Base-by-base conservation (phyloP, 1,140 invertebrate species). In the Metopolophium dirhodum region DNA sequence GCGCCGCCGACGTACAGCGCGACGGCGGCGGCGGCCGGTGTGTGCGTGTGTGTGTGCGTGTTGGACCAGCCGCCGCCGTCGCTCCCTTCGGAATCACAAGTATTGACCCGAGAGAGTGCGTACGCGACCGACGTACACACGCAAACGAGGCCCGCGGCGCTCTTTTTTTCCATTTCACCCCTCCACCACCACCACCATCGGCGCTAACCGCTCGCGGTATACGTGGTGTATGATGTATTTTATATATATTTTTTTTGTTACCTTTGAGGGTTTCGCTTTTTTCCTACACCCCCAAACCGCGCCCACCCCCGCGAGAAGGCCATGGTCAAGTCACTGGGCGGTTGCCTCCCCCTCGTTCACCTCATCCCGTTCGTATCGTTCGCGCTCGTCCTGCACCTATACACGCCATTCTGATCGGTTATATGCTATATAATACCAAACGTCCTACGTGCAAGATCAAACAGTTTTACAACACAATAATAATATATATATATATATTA, bases 81-180 rank as follows among this genome's bases (percentile, higher is more conserved):
- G 82, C 91, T 93, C 91, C 91, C 91, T 93, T 93, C 49, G 82
- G 49, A 86, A 93, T 93, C 91, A 77, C 61, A 93, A 93, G 91
- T 93, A 93, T 93, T 86, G 91, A 93, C 91, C 91, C 91, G 77
- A 86, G 91, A 92, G 91, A 92, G 91, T 86, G 91, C 91, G 91
- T 86, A 86, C 77, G 35, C 89, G 57, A 41, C 88, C 88, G 88
- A 57, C 51, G 87, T 54, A 45, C 83, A 26, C 83, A 85, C 83
- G 37, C 83, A 85, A 37, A 85, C 83, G 83, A 85, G 35, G 23
- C 83, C 83, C 37, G 83, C 83, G 83, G 83, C 83, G 83, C 41
- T 85, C 37, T 85, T 85, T 85, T 82, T 85, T 85, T 45, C 41
- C 30, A n/a, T 77, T 77, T 77, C 61, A n/a, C 23, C 41, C 41